phyloP scores from a whole-genome alignment of 2,113 vertebrate genomes.

The Antechinus flavipes region DNA sequence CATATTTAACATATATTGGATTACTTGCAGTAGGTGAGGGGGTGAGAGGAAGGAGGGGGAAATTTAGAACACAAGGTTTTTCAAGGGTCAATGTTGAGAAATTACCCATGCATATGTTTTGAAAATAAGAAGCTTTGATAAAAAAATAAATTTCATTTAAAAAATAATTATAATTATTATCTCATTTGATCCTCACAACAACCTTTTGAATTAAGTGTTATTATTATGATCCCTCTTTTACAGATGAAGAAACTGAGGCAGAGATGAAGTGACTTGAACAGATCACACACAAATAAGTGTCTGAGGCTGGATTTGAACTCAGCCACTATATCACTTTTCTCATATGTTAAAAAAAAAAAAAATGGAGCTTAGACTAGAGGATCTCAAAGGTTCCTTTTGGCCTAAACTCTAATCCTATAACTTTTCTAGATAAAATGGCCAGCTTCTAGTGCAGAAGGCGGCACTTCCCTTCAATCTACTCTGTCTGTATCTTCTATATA shows the following conservation, averaged over 20 bases:
- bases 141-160: no score
- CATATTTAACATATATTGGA: no score
- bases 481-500: not conserved
- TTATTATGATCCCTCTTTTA: not conserved
- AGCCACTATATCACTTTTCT: not conserved
- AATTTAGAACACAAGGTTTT: no score
- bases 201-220: not conserved
- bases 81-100: no score
- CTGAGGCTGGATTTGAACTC: not conserved
- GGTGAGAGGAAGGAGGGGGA: no score
- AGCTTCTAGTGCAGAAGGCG: not conserved
- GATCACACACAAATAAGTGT: not conserved
- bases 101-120: no score
- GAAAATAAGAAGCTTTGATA: no score
- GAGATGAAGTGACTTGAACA: not conserved
- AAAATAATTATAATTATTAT: not conserved
- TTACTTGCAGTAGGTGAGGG: no score
- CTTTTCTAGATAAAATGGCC: not conserved
- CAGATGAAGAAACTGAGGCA: not conserved
- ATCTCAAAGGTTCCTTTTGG: not conserved
- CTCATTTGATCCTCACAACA: not conserved
- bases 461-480: not conserved
- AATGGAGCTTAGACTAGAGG: not conserved
- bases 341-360: not conserved
- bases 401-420: not conserved